Base-by-base conservation (phyloP, 2,797 vertebrate genomes). In the Typhlichthys subterraneus region DNA sequence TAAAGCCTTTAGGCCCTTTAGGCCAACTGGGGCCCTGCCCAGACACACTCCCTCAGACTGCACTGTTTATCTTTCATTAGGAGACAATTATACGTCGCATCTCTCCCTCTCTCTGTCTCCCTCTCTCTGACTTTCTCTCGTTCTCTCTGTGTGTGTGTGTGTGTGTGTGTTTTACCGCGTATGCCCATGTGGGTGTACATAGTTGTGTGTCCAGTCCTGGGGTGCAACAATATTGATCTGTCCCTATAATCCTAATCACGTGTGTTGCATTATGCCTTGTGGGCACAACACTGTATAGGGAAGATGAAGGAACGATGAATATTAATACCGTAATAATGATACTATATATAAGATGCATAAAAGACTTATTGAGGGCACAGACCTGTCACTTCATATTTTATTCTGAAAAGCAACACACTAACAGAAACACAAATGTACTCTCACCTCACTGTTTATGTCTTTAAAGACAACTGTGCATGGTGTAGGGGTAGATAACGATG, bases 41-140 rank as follows among this genome's bases (percentile, higher is more conserved):
- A 86, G 83, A 84, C 81, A 72, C 83, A 81, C 82, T 85, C 75
- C 84, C 81, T 83, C 81, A 89, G 80, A 87, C 87, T 80, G 53
- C 67, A 58, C 73, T 88, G 84, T 86, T 88, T 87, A 84, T 85
- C 73, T 87, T 88, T 87, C 84, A 87, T 89, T 89, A 90, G 73
- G 82, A 74, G 76, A 79, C 89, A 90, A 89, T 90, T 90, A 90
- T 81, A 88, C 54, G 85, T 87, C 67, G 82, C 85, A 82, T 81
- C 80, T 67, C 74, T 77, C 75, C 67, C 68, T 67, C 72, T 57
- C 56, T 7, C 71, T 53, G 57, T 59, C 72, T 81, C 77, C 70
- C 70, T 33, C 67, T 59, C 14, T n/a, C 14, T 15, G 47, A 13
- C 31, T 33, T 49, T 77, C 53, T 58, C 58, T 57, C n/a, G 14